Percentiles rank a stretch among this genome's conserved stretches.
phyloP scores from a whole-genome alignment of 2,113 vertebrate species.

The Grammomys dolichurus region DNA sequence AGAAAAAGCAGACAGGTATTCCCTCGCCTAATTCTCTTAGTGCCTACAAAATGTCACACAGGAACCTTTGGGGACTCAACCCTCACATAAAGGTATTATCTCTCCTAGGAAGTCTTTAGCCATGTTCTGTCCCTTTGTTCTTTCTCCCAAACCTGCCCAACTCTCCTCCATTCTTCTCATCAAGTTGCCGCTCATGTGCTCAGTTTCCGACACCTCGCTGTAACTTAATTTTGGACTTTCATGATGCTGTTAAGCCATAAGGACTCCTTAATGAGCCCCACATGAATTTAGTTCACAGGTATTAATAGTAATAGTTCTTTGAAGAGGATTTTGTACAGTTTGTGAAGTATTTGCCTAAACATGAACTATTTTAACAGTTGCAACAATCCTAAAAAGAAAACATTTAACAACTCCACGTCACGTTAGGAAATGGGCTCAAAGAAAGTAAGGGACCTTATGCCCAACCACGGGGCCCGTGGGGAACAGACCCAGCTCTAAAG shows the following conservation, averaged over 20 bases:
- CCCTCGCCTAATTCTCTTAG: not conserved
- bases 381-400: conserved; percentile 7
- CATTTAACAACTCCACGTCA: not conserved
- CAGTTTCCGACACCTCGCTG: not conserved
- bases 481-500: not conserved
- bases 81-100: not conserved
- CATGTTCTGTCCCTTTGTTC: not conserved
- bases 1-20: not conserved
- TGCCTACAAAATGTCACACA: not conserved
- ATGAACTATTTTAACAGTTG: not conserved
- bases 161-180: not conserved
- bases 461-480: not conserved
- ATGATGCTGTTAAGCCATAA: not conserved
- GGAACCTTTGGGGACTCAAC: not conserved
- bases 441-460: not conserved
- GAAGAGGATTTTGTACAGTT: not conserved
- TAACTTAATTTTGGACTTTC: not conserved
- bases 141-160: not conserved
- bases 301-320: not conserved
- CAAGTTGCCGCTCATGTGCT: not conserved
- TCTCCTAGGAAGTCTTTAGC: not conserved
- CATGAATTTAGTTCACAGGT: not conserved
- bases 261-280: not conserved
- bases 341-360: not conserved
- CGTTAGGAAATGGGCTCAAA: not conserved